phyloP scores from a whole-genome alignment of 2,113 vertebrate species.

The Phalacrocorax aristotelis region DNA sequence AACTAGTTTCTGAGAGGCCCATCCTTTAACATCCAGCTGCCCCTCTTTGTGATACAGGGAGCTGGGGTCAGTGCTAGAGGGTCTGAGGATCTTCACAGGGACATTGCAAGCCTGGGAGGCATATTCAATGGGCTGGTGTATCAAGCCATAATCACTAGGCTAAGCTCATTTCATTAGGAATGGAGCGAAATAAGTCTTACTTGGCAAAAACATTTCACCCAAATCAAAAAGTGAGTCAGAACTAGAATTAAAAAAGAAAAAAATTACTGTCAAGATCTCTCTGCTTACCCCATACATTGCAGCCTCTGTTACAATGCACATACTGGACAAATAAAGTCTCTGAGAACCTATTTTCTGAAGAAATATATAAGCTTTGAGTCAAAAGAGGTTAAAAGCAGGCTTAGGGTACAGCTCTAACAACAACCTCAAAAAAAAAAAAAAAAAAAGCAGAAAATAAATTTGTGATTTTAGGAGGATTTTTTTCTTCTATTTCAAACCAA shows the following conservation, averaged over 20 bases:
- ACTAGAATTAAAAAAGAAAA: neutral
- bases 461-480: neutral
- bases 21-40: neutral
- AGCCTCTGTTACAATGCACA: neutral
- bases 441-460: neutral
- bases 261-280: neutral
- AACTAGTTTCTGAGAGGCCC: neutral
- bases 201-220: neutral
- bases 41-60: neutral
- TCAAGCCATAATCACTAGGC: neutral
- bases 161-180: neutral
- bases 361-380: neutral
- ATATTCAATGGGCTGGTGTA: neutral
- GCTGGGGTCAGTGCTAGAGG: neutral
- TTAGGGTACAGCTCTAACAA: neutral
- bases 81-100: neutral
- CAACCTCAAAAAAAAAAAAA: neutral
- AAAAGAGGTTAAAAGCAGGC: neutral
- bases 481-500: neutral
- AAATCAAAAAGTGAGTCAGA: neutral
- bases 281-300: neutral
- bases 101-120: neutral
- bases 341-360: neutral
- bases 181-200: neutral
- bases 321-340: neutral